Percentiles rank a stretch among this genome's conserved stretches.
phyloP scores from a whole-genome alignment of 2,113 vertebrate species.

The Irena cyanogastra region DNA sequence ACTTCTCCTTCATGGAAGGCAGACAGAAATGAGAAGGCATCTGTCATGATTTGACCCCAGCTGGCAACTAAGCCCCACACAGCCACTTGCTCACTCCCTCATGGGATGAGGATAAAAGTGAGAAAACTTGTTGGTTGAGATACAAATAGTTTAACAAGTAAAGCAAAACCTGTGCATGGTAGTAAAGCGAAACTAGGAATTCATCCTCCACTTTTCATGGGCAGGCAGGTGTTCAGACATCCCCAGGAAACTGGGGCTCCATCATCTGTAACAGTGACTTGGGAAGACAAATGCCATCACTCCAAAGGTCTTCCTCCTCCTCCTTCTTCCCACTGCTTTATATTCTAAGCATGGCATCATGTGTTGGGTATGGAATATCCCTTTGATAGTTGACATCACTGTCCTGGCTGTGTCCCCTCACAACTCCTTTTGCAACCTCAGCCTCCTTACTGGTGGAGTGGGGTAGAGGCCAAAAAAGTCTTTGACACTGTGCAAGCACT shows the following conservation, averaged over 20 bases:
- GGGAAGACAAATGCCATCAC: not conserved
- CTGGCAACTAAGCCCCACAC: too few species aligned
- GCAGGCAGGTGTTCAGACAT: not conserved
- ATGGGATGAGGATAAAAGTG: not conserved
- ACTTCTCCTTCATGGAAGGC: not conserved
- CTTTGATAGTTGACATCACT: not conserved
- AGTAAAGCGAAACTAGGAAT: not conserved
- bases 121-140: not conserved
- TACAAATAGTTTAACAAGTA: not conserved
- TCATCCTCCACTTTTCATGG: not conserved
- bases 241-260: not conserved
- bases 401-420: not conserved
- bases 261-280: not conserved
- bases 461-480: not conserved
- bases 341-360: too few species aligned
- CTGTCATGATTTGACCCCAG: not conserved
- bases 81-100: not conserved
- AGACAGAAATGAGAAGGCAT: not conserved
- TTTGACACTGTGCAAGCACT: not conserved
- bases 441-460: not conserved
- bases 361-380: not conserved
- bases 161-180: not conserved
- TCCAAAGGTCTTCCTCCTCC: not conserved
- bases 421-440: not conserved
- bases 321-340: not conserved